Evolutionary conservation across 2,888 invertebrate genomes (phyloP).

Genomic region (Cantharis rustica): DNA sequence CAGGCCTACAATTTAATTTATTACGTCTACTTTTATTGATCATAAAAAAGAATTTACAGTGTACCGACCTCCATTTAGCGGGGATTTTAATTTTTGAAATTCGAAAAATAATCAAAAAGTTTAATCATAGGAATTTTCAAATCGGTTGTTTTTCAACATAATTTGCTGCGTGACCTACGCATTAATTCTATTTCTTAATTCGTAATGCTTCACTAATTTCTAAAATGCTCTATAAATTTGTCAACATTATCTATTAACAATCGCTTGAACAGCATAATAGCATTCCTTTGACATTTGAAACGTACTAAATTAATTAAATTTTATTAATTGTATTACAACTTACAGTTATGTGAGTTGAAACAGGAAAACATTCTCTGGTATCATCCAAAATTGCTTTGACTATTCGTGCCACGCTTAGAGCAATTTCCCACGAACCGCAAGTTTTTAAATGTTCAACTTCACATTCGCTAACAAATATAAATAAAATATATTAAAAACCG

Average conservation of each 20-base stretch:
- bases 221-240: not conserved
- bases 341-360: constrained; percentile 78
- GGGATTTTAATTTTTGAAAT: too few relatives aligned
- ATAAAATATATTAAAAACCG: not conserved
- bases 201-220: not conserved
- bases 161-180: not conserved
- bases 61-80: too few relatives aligned
- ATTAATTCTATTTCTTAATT: not conserved
- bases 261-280: not conserved
- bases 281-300: not conserved
- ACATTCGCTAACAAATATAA: constrained; percentile 66
- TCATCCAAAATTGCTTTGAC: constrained; percentile 72
- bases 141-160: not conserved
- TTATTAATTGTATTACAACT: not conserved
- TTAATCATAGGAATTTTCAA: too few relatives aligned
- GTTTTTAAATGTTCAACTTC: constrained; percentile 83
- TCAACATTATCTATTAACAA: not conserved
- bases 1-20: too few relatives aligned
- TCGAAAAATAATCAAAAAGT: too few relatives aligned
- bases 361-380: constrained; percentile 72
- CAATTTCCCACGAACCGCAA: constrained; percentile 88
- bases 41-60: too few relatives aligned
- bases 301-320: not conserved
- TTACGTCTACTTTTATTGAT: too few relatives aligned
- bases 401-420: constrained; percentile 73